These are phyloP conservation scores for Porites lutea DNA, from an alignment of 64 coral and sea anemone species.

Conservation along the genomic window DNA sequence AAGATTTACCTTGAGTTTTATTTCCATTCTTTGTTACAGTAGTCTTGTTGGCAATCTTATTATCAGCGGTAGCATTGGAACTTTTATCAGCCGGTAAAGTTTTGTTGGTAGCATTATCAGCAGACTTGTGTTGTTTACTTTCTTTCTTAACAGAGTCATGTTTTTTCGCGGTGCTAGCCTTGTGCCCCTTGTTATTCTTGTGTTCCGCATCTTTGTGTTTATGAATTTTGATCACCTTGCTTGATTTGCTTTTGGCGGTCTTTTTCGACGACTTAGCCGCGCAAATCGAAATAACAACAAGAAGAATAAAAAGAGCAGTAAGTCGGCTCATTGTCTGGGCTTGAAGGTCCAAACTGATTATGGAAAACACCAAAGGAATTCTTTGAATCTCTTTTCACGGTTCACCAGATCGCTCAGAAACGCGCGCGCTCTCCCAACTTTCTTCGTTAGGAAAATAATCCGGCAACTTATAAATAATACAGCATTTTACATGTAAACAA, in stretches of 20 bases:
- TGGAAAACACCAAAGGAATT: too few relatives aligned
- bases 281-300: conserved; percentile 43
- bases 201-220: conserved; percentile 20
- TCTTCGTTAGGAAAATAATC: not conserved
- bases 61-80: not conserved
- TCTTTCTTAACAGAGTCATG: conserved; percentile 41
- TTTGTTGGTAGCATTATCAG: not conserved
- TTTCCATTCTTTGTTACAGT: conserved; percentile 24
- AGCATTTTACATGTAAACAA: conserved; percentile 17
- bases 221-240: not conserved
- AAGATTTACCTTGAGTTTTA: conserved; percentile 26
- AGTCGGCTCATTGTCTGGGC: conserved; percentile 37
- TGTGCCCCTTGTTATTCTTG: not conserved
- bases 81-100: not conserved
- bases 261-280: conserved; percentile 58
- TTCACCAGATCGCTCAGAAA: not conserved
- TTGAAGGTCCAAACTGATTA: not conserved
- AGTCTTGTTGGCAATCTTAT: conserved; percentile 17
- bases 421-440: not conserved
- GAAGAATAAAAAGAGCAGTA: conserved; percentile 12
- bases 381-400: not conserved
- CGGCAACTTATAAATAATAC: conserved; percentile 29
- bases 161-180: not conserved
- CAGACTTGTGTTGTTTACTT: conserved; percentile 6
- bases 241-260: conserved; percentile 12